These are phyloP conservation scores for Yponomeuta malinellus DNA, from an alignment of 2,888 invertebrate species.

Conservation along the genomic window DNA sequence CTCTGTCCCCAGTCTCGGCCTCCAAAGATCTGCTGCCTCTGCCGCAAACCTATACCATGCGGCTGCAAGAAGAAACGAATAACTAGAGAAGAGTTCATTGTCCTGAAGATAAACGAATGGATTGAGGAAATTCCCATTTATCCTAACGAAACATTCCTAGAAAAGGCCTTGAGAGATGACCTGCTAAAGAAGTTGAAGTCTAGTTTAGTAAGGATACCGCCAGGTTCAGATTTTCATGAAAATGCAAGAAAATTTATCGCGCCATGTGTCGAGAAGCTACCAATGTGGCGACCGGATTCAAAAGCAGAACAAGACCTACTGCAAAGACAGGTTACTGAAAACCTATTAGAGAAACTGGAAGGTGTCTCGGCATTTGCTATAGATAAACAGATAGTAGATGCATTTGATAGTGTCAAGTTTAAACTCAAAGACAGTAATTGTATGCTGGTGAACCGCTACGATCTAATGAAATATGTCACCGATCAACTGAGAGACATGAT, in stretches of 20 bases:
- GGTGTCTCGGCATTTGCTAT: not conserved
- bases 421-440: not conserved
- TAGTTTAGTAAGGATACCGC: constrained; percentile 25
- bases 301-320: not conserved
- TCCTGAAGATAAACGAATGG: constrained; percentile 33
- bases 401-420: not conserved
- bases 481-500: not conserved
- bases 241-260: constrained; percentile 28
- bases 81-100: constrained; percentile 19
- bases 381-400: not conserved
- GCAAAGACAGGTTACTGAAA: not conserved
- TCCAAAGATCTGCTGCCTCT: constrained; percentile 21
- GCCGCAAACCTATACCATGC: constrained; percentile 24
- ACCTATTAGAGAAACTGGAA: not conserved
- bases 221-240: constrained; percentile 26
- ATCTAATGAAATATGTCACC: not conserved
- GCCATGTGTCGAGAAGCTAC: constrained; percentile 30
- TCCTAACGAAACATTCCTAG: constrained; percentile 26
- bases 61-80: constrained; percentile 15
- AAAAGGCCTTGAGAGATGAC: constrained; percentile 26
- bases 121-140: constrained; percentile 34
- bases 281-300: constrained; percentile 37
- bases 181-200: constrained; percentile 27
- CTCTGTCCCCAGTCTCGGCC: not conserved
- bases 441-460: not conserved